These are phyloP conservation scores for Lethenteron camtschaticum DNA, from an alignment of 2,113 vertebrate genomes.

Conservation along the genomic window DNA sequence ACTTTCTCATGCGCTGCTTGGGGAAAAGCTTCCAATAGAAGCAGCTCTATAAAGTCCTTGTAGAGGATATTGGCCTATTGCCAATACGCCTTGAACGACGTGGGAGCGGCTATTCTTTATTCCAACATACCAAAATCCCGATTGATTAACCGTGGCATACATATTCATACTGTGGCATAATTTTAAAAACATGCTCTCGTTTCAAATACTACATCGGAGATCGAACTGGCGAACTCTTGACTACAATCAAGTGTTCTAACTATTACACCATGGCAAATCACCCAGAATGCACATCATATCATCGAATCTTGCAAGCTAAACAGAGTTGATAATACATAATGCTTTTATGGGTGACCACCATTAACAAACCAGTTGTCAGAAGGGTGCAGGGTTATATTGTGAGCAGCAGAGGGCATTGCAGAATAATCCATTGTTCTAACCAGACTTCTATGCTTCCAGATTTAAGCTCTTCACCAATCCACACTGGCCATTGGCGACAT, in stretches of 20 bases:
- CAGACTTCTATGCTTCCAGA: too few species aligned
- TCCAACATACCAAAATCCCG: background rate
- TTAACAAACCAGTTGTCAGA: too few species aligned
- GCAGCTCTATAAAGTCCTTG: background rate
- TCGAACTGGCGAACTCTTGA: background rate
- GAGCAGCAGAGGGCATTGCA: too few species aligned
- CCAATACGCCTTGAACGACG: too few species aligned
- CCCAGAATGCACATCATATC: background rate
- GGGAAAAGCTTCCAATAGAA: conserved; percentile 7
- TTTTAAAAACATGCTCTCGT: background rate
- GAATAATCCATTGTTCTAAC: too few species aligned
- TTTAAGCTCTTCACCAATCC: too few species aligned
- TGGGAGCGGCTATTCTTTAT: background rate
- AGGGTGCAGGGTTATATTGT: too few species aligned
- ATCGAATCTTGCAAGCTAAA: background rate
- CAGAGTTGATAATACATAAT: background rate
- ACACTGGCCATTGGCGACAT: too few species aligned
- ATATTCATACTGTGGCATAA: background rate
- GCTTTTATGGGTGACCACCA: conserved; percentile 21
- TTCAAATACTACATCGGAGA: background rate
- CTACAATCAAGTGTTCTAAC: background rate
- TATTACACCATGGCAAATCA: background rate
- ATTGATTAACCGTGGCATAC: background rate
- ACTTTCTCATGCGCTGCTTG: conserved; percentile 60
- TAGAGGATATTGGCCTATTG: too few species aligned